phyloP scores from a whole-genome alignment of 92 coral and sea anemone genomes.

The Pocillopora grandis region DNA sequence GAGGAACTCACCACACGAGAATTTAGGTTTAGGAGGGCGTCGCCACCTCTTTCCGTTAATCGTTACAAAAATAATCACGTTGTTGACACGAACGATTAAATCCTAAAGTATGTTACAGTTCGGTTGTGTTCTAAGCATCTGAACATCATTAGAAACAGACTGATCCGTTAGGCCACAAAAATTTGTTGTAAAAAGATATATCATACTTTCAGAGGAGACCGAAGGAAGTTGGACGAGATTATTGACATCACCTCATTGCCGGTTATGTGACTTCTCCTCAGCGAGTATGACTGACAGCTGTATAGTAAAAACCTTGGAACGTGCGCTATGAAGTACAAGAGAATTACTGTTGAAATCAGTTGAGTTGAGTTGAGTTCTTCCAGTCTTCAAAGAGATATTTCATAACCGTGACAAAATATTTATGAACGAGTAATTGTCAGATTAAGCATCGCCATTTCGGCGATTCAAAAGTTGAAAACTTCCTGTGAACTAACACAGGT shows the following conservation, averaged over 20 bases:
- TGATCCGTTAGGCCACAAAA: not conserved
- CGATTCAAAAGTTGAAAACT: not conserved
- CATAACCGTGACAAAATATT: constrained; percentile 1
- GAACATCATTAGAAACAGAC: not conserved
- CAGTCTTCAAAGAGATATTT: not conserved
- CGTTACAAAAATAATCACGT: constrained; percentile 13
- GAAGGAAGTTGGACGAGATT: not conserved
- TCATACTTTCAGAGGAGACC: not conserved
- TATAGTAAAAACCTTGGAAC: constrained; percentile 4
- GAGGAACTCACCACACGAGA: not conserved
- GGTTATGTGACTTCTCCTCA: not conserved
- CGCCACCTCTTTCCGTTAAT: constrained; percentile 3
- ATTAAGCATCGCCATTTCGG: not conserved
- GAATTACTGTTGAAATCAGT: not conserved
- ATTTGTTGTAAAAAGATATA: not conserved
- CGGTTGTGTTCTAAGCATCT: constrained; percentile 12
- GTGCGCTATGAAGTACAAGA: not conserved
- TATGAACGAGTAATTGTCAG: not conserved
- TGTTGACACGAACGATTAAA: constrained; percentile 12
- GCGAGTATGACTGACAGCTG: not conserved
- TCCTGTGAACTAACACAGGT: too few species aligned
- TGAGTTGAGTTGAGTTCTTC: not conserved
- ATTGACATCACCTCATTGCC: not conserved
- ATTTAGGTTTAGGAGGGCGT: constrained; percentile 19
- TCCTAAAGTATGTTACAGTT: constrained; percentile 18